Conservation (phyloP, 2,888 invertebrate genomes). For the Leucoptera coffeella region DNA sequence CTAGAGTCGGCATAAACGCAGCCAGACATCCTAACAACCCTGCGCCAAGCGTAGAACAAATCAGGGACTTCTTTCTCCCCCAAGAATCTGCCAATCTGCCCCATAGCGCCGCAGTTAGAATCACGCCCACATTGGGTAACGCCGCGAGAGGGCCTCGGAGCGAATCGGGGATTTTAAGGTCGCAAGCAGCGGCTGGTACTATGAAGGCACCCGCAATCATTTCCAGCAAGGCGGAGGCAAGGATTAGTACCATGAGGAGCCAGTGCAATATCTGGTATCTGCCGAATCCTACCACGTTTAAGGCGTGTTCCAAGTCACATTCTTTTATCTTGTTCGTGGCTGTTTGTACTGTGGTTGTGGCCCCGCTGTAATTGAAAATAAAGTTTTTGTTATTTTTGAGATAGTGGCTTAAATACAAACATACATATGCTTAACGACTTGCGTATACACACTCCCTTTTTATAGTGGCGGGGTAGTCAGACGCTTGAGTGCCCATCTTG, state of each 20-base stretch:
- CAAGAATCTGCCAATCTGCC: slow-evolving; percentile 26
- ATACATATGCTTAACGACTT: no score
- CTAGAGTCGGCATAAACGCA: slow-evolving; percentile 25
- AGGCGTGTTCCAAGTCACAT: no score
- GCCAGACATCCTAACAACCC: slow-evolving; percentile 20
- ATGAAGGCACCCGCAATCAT: slow-evolving; percentile 58
- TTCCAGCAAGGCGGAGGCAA: slow-evolving; percentile 24
- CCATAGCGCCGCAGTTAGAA: slow-evolving; percentile 35
- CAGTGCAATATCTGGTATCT: slow-evolving; percentile 28
- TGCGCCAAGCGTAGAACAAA: slow-evolving; percentile 16
- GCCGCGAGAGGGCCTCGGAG: slow-evolving; percentile 65
- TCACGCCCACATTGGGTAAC: slow-evolving; percentile 55
- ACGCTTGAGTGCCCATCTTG: no score
- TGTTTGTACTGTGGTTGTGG: no score
- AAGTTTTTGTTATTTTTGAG: no score
- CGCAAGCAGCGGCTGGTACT: slow-evolving; percentile 65
- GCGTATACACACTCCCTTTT: no score
- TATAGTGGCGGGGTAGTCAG: no score
- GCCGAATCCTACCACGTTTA: slow-evolving; percentile 18
- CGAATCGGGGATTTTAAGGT: slow-evolving; percentile 54
- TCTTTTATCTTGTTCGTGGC: no score
- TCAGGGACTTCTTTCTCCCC: slow-evolving; percentile 28
- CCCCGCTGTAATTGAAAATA: no score
- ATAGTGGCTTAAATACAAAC: no score
- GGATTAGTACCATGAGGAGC: slow-evolving; percentile 19